These are phyloP conservation scores for Papilio demoleus DNA, from an alignment of 2,888 invertebrate genomes.

Conservation along the genomic window DNA sequence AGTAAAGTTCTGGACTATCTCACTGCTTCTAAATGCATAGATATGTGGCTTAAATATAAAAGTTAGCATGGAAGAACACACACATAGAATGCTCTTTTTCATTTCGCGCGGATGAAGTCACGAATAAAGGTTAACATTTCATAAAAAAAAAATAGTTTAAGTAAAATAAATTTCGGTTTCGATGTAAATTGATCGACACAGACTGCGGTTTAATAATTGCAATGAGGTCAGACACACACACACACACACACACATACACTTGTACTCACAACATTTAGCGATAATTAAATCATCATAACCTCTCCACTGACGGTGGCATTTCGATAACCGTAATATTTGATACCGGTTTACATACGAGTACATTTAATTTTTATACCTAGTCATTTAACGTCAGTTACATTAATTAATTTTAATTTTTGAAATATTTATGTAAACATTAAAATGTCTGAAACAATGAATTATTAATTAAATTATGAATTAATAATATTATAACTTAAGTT, in stretches of 20 bases:
- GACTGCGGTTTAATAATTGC: slow-evolving; percentile 71
- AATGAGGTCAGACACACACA: slow-evolving; percentile 48
- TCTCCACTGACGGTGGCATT: slow-evolving; percentile 48
- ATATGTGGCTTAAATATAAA: no score
- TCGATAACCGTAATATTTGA: slow-evolving; percentile 24
- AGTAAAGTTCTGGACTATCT: no score
- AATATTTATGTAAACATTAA: neutral
- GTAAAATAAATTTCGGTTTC: no score
- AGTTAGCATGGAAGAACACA: no score
- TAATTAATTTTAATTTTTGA: neutral
- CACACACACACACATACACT: no score
- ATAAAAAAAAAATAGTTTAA: neutral
- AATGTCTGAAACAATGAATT: neutral
- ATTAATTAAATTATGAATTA: no score
- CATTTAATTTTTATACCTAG: neutral
- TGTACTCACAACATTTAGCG: slow-evolving; percentile 57
- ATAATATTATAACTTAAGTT: no score
- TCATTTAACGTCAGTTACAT: neutral
- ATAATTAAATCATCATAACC: slow-evolving; percentile 71
- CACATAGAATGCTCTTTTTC: no score
- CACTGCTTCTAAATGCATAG: no score
- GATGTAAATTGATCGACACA: slow-evolving; percentile 67
- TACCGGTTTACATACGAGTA: neutral
- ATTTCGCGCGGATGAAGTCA: no score
- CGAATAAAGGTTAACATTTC: no score